Evolutionary conservation across 2,888 invertebrate species (phyloP), one percentile per base, ranked within the genome.

Genomic region (Parnassius apollo): DNA sequence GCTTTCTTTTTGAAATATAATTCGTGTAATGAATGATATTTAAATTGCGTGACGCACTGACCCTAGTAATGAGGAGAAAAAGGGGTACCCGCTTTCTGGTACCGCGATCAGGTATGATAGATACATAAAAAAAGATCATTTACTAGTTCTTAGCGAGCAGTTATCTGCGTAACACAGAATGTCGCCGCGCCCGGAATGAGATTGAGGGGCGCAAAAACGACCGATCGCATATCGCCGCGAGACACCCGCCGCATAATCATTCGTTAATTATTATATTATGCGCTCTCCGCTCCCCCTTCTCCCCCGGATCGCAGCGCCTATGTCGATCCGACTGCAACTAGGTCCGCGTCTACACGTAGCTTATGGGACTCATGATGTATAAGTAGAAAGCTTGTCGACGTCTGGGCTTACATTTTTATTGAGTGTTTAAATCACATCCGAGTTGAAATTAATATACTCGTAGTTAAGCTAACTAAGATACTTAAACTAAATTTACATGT

Each of bases 121-220:
- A 77, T 75, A 61, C 64, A 55, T 53, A 62, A 66, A 80, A 81
- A 81, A 80, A 69, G 66, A 68, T 71, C 73, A 78, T 77, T 74
- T 75, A 71, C 68, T 68, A 68, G 60, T 10, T 42, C 12, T 44
- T 13, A 69, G 66, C 66, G 60, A 63, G 62, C 13, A 42, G 11
- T 18, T 7, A 25, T 49, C 46, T 54, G 57, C 64, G 62, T 62
- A 25, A 57, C 65, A 56, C 35, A 59, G 63, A 57, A 62, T 61
- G 64, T 44, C 46, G 56, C 49, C 48, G 55, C 60, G 58, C 13
- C 9, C 49, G 61, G 64, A 61, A 67, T 61, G 57, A 56, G 57
- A 61, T 46, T 46, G 56, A 59, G 48, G 42, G 46, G 8, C 49
- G 49, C 49, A 54, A 60, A 63, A 63, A 63, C 53, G 44, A 58